Base-by-base conservation (phyloP, 1,140 invertebrate species). In the Brachystomella parvula region DNA sequence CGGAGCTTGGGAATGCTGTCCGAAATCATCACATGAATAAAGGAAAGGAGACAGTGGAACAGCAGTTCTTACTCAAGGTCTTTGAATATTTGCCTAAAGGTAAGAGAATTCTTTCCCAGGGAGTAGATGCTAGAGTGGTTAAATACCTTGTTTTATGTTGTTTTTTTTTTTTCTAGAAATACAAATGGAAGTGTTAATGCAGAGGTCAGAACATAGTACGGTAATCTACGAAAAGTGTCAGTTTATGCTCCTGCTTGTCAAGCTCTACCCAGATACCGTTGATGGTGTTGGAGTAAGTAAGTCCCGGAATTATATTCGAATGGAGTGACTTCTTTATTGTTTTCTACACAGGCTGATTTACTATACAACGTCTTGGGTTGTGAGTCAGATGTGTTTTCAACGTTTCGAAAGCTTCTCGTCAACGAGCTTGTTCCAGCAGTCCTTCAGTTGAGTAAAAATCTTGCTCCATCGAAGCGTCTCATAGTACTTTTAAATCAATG, bases 381-480 rank as follows among this genome's bases (percentile, higher is more conserved):
- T 47, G 68, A 70, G 1, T 68, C 68, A 3, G 71, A 73, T 47
- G 68, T 60, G 17, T 64, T 56, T 39, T 69, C 66, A 6, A 63
- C 64, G 53, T 69, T 71, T 39, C 3, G 71, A 35, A 70, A 68
- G 28, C 29, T 70, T 29, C 39, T 73, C 15, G 71, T 73, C 0
- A 60, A 61, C 12, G 71, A 73, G 61, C 39, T 73, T 1, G 69
- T 73, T 3, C 71, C 71, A 19, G 65, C 71, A 21, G 69, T 73
- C n/a, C 39, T 73, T 17, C 61, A 61, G 35, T 29, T 69, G 3
- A 47, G 59, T 3, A 61, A 65, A 49, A 66, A 70, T 67, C 30
- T 71, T n/a, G 64, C 44, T 26, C 30, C 66, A 0, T 64, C 64
- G 9, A 64, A 66, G 12, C 39, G 61, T 12, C 44, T 73, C 1